These are phyloP conservation scores for Leptodactylus fuscus DNA, from an alignment of 2,113 vertebrate genomes.

Conservation along the genomic window DNA sequence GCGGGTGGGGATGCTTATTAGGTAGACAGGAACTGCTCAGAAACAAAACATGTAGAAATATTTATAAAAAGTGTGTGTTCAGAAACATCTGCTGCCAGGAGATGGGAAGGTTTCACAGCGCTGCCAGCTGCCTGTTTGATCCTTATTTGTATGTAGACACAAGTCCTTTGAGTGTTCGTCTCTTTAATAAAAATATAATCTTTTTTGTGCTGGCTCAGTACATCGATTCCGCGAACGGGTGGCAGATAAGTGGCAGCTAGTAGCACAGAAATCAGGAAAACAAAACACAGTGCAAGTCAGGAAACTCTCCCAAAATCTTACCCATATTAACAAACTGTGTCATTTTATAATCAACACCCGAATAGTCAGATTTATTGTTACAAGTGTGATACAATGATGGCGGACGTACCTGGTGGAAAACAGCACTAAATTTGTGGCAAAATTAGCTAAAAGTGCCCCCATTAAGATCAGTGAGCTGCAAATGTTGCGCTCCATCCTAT, in stretches of 20 bases:
- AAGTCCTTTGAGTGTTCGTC: conserved; percentile 42
- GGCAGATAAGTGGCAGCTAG: conserved; percentile 29
- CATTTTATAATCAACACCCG: too few relatives aligned
- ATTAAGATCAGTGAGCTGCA: too few relatives aligned
- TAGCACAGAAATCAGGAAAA: neutral
- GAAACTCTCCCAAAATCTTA: too few relatives aligned
- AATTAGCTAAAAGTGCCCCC: too few relatives aligned
- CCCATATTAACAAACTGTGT: too few relatives aligned
- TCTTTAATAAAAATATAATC: conserved; percentile 59
- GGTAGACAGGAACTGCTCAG: neutral
- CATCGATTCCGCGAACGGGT: conserved; percentile 22
- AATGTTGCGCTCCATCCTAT: too few relatives aligned
- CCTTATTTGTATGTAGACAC: conserved; percentile 54
- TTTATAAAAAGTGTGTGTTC: neutral
- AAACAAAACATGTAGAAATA: neutral
- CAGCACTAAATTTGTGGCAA: too few relatives aligned
- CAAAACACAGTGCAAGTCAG: neutral
- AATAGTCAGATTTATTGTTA: too few relatives aligned
- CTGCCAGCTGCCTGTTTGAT: conserved; percentile 42
- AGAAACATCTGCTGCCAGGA: conserved; percentile 47
- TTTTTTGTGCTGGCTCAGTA: conserved; percentile 47
- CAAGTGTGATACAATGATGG: too few relatives aligned
- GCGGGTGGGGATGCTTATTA: too few relatives aligned
- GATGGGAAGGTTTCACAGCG: conserved; percentile 20
- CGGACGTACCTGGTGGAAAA: too few relatives aligned